Evolutionary conservation across 2,113 vertebrate species (phyloP), one percentile per base, ranked within the genome.

Genomic region (Chamaea fasciata): DNA sequence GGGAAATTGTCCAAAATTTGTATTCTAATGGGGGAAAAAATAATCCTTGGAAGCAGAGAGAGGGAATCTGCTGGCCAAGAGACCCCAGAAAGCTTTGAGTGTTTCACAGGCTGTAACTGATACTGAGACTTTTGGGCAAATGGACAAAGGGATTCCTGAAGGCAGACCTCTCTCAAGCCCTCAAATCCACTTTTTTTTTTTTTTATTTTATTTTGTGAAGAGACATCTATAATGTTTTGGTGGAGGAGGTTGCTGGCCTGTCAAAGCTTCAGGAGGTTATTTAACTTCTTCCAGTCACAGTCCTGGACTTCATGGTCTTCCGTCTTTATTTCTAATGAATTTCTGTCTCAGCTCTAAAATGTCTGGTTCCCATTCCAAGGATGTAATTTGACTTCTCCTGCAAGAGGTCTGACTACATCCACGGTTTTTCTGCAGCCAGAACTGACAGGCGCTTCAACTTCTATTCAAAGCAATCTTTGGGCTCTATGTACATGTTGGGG

Each of bases 111-210:
- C 85, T 94, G 86, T 81, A 87, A 90, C 73, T 75, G 79, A 97
- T 96, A 93, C 80, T 68, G 80, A 83, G 90, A 79, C 77, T 84
- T 95, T 62, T 90, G 93, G 94, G 94, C 96, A 97, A 88, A 81
- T 69, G 80, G 95, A 95, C 88, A 96, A 94, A 95, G 90, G 55
- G 74, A 96, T 97, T 96, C 93, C 42, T 95, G 64, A 92, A 90
- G 73, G 26, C 83, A 95, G 93, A 96, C 83, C 73, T 87, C 86
- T 96, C 80, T 89, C 90, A 94, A 95, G 86, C 64, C 62, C 76
- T 86, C 64, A 91, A 94, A 91, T 49, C 19, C 42, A 70, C 33
- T 11, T 5, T 56, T 42, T 39, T 59, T 75, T 59, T 35, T 23
- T 24, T 59, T 75, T 59, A 15, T n/a, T 24, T 28, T 28, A 10